Evolutionary conservation across 1,140 invertebrate species (phyloP).

Genomic region (Batillaria attramentaria): DNA sequence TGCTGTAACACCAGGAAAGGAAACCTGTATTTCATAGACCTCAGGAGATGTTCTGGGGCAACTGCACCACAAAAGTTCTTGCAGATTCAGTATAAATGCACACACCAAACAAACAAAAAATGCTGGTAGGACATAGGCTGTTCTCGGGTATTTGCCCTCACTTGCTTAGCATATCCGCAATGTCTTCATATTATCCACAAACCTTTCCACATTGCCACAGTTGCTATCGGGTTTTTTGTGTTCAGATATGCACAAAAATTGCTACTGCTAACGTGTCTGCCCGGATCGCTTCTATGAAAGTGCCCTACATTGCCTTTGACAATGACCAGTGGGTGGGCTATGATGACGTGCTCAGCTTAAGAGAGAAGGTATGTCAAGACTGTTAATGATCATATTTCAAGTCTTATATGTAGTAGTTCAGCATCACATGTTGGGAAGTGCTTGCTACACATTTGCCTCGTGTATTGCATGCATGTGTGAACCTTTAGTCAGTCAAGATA

Average conservation of each 20-base stretch:
- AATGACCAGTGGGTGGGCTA: constrained; percentile 92
- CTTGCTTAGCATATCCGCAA: background rate
- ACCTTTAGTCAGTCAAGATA: background rate
- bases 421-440: background rate
- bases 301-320: constrained; percentile 81
- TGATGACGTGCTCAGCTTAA: constrained; percentile 84
- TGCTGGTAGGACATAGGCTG: background rate
- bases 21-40: background rate
- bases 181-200: background rate
- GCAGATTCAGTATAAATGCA: background rate
- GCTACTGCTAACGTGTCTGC: constrained; percentile 32
- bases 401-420: background rate
- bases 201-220: background rate
- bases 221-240: background rate
- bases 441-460: background rate
- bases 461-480: background rate
- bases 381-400: background rate
- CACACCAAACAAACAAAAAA: background rate
- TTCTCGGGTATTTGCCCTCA: background rate
- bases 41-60: too few species aligned
- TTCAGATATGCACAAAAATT: constrained; percentile 50
- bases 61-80: too few species aligned
- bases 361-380: constrained; percentile 76
- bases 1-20: background rate
- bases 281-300: constrained; percentile 75